phyloP scores from a whole-genome alignment of 2,113 vertebrate species.

The Calyptommatus sinebrachiatus region DNA sequence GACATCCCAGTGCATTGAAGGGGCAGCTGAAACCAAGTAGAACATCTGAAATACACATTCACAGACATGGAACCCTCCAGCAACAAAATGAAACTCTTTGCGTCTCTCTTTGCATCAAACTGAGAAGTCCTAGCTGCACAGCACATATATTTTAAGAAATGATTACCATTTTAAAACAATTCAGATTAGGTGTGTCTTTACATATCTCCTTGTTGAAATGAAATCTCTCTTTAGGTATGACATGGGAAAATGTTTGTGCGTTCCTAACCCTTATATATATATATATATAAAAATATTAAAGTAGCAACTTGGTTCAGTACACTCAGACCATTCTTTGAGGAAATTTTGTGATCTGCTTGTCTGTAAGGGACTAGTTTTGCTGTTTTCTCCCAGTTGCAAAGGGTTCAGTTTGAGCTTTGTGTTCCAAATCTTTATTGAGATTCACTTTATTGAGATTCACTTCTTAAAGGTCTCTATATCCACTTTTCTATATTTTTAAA shows the following conservation, averaged over 20 bases:
- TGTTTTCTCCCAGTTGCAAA: constrained; percentile 25
- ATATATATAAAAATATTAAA: constrained; percentile 1
- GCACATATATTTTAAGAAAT: constrained; percentile 22
- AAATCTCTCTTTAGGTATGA: constrained; percentile 51
- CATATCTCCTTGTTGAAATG: constrained; percentile 35
- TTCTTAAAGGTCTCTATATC: constrained; percentile 13
- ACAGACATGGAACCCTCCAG: background rate
- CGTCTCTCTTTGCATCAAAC: constrained; percentile 29
- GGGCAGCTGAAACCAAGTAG: background rate
- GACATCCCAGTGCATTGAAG: constrained; percentile 36
- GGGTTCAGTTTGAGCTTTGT: constrained; percentile 26
- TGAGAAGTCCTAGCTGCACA: constrained; percentile 19
- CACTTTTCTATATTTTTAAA: constrained; percentile 37
- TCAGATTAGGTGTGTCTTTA: constrained; percentile 21
- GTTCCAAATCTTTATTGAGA: constrained; percentile 3
- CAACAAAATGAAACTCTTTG: background rate
- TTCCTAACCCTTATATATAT: constrained; percentile 10
- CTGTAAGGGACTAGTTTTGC: constrained; percentile 30
- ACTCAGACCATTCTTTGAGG: constrained; percentile 35
- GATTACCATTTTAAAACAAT: constrained; percentile 33
- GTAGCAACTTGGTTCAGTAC: constrained; percentile 57
- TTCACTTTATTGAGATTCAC: constrained; percentile 17
- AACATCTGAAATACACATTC: constrained; percentile 15
- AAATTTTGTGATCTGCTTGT: constrained; percentile 42
- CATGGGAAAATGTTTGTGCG: constrained; percentile 44